Evolutionary conservation across 2,797 vertebrate genomes (phyloP).

Genomic region (Lepilemur septentrionalis): DNA sequence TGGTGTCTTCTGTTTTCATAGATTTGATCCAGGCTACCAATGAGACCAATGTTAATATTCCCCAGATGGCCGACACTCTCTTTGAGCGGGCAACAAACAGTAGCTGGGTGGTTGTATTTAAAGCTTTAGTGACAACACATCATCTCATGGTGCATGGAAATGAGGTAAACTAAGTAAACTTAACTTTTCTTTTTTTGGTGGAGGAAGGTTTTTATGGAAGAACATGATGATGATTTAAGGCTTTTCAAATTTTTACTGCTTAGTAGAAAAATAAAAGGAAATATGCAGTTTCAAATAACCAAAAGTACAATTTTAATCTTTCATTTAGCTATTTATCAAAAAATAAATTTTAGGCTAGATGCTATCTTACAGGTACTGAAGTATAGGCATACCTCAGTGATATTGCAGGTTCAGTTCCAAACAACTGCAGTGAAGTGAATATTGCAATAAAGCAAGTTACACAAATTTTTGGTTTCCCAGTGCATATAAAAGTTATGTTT

Average conservation of each 20-base stretch:
- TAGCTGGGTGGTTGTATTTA: conserved; percentile 99
- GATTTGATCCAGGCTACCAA: conserved; percentile 98
- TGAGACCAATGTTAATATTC: conserved; percentile 97
- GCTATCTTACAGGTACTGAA: not conserved
- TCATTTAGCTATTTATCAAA: not conserved
- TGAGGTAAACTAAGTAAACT: conserved; percentile 88
- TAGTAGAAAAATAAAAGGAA: not conserved
- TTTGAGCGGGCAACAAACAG: conserved; percentile 97
- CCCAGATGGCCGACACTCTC: conserved; percentile 97
- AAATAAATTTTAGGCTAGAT: not conserved
- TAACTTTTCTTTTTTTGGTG: not conserved
- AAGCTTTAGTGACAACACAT: conserved; percentile 97
- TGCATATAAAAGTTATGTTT: not conserved
- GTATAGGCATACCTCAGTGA: not conserved
- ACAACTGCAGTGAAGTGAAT: not conserved
- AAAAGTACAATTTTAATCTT: not conserved
- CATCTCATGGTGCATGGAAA: conserved; percentile 99
- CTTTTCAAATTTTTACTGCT: not conserved
- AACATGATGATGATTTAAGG: not conserved
- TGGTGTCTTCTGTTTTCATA: conserved; percentile 72
- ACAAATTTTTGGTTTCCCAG: not conserved
- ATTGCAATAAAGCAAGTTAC: not conserved
- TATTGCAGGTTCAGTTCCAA: too few relatives aligned
- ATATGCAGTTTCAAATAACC: not conserved
- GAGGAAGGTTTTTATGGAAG: not conserved